These are phyloP conservation scores for Ochlodes sylvanus DNA, from an alignment of 2,888 invertebrate species.

Conservation along the genomic window DNA sequence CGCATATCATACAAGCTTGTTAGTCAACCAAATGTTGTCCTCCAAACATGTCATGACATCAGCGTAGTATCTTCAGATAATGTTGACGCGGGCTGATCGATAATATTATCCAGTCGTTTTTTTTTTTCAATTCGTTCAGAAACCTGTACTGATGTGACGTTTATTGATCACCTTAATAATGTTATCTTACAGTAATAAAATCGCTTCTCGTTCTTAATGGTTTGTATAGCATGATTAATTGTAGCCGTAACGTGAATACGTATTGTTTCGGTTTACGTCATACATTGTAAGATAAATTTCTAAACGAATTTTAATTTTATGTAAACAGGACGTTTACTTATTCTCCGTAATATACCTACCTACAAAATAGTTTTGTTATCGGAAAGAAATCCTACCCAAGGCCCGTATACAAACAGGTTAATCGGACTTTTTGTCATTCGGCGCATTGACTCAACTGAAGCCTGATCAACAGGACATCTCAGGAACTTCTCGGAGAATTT, in stretches of 20 bases:
- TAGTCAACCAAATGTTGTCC: slow-evolving; percentile 23
- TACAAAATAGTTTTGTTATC: too few species aligned
- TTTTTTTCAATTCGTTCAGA: slow-evolving; percentile 10
- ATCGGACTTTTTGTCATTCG: too few species aligned
- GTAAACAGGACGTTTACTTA: too few species aligned
- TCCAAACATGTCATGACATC: slow-evolving; percentile 44
- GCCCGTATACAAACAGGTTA: too few species aligned
- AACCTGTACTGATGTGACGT: slow-evolving; percentile 6
- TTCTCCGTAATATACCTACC: too few species aligned
- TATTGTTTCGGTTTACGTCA: neutral
- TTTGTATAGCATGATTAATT: neutral
- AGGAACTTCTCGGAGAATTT: too few species aligned
- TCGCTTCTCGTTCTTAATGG: neutral
- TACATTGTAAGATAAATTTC: neutral
- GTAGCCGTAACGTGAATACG: neutral
- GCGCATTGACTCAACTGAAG: too few species aligned
- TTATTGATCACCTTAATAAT: neutral
- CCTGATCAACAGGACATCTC: too few species aligned
- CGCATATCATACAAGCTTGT: slow-evolving; percentile 3
- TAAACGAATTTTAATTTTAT: neutral
- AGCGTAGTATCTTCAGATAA: slow-evolving; percentile 44
- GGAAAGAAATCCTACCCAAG: too few species aligned
- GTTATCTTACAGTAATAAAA: neutral
- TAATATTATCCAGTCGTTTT: neutral
- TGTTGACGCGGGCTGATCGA: slow-evolving; percentile 18